A percentile compares a stretch with the other conserved stretches of the same genome.
These are phyloP conservation scores for Cataglyphis cursor DNA, from an alignment of 2,888 invertebrate species.

Conservation along the genomic window DNA sequence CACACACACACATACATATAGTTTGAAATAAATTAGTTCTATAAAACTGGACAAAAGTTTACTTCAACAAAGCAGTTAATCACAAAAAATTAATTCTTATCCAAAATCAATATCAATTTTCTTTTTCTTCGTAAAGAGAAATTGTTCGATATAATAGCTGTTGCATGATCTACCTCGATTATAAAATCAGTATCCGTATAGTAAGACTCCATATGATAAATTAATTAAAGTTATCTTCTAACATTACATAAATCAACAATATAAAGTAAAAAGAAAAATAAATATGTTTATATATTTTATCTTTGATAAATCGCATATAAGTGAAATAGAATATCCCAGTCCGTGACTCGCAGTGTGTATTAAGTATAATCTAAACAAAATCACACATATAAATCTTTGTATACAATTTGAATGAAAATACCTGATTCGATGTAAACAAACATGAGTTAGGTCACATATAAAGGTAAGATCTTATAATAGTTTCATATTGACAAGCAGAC, in stretches of 20 bases:
- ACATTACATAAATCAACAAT: not conserved
- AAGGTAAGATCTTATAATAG: not conserved
- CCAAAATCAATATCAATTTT: not conserved
- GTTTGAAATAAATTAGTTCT: not conserved
- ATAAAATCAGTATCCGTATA: not conserved
- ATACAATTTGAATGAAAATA: slow-evolving; percentile 3
- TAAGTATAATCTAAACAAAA: slow-evolving; percentile 7
- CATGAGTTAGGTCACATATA: not conserved
- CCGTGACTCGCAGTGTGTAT: not conserved
- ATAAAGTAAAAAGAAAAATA: not conserved
- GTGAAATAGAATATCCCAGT: not conserved
- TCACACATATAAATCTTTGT: not conserved
- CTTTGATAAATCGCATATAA: not conserved
- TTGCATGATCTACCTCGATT: slow-evolving; percentile 19
- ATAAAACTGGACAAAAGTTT: not conserved
- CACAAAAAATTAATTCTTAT: not conserved
- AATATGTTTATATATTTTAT: not conserved
- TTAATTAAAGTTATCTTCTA: not conserved
- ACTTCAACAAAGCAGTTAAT: not conserved
- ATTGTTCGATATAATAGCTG: not conserved
- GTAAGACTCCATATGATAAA: not conserved
- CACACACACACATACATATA: not conserved
- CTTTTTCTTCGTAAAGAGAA: not conserved
- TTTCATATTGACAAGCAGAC: not conserved
- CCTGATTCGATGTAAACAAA: slow-evolving; percentile 16